Conservation (phyloP, 2,113 vertebrate species). For the Psilopogon haemacephalus region DNA sequence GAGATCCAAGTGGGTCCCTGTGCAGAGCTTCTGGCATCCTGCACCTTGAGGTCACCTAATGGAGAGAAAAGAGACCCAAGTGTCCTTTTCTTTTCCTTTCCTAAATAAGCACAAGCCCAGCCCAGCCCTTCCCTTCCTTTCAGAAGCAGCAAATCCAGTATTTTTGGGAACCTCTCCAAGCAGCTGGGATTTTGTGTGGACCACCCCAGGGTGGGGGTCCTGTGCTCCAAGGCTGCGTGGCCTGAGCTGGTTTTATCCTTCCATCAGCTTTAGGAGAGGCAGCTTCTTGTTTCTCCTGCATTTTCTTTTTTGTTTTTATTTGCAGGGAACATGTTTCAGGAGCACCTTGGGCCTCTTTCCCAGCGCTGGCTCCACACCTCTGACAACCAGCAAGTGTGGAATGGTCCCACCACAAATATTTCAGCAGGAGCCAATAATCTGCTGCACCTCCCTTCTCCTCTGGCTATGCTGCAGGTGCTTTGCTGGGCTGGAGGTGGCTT, state of each 20-base stretch:
- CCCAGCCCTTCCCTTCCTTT: not conserved
- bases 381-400: not conserved
- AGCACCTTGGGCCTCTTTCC: not conserved
- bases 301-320: too few species aligned
- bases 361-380: not conserved
- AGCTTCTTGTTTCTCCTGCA: not conserved
- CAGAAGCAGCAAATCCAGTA: not conserved
- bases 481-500: rapidly evolving
- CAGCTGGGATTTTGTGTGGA: not conserved
- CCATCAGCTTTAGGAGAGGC: not conserved
- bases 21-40: not conserved
- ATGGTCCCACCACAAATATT: not conserved
- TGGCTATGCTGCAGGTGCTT: not conserved
- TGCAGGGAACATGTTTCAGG: not conserved
- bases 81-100: not conserved
- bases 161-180: not conserved
- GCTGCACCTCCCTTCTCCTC: not conserved
- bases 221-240: rapidly evolving
- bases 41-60: not conserved
- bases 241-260: not conserved
- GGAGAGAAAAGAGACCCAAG: not conserved
- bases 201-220: rapidly evolving
- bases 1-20: not conserved
- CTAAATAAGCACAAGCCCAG: not conserved
- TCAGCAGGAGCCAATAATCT: not conserved